These are phyloP conservation scores for Macrosoma leucophasiata DNA, from an alignment of 2,888 invertebrate genomes.

Conservation along the genomic window DNA sequence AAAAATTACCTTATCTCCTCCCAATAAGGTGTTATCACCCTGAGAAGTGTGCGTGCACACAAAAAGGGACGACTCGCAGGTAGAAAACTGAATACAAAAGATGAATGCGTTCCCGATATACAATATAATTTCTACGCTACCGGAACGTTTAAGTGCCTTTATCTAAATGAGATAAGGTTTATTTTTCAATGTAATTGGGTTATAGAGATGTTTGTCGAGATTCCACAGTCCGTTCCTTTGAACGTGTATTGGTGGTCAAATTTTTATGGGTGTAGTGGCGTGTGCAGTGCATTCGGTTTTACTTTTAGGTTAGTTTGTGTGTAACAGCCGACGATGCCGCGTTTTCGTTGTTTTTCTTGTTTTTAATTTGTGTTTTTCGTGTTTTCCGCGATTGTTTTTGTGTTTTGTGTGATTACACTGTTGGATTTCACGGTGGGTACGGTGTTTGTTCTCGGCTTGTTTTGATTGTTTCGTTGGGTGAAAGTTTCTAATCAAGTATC, in stretches of 20 bases:
- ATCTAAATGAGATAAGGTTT: slow-evolving; percentile 24
- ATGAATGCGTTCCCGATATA: slow-evolving; percentile 43
- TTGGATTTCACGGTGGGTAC: no score
- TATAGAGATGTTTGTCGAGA: slow-evolving; percentile 33
- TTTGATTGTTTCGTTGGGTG: no score
- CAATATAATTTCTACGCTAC: slow-evolving; percentile 14
- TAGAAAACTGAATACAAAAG: slow-evolving; percentile 65
- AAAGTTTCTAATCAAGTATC: no score
- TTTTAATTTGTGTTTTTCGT: slow-evolving; percentile 29
- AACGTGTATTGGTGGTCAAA: slow-evolving; percentile 62
- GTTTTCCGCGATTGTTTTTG: slow-evolving; percentile 31
- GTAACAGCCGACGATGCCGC: no score
- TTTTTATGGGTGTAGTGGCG: slow-evolving; percentile 54
- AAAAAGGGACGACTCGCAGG: slow-evolving; percentile 66
- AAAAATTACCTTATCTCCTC: slow-evolving; percentile 28
- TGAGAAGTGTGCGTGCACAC: slow-evolving; percentile 33
- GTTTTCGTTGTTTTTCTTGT: slow-evolving; percentile 42
- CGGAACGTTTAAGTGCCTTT: slow-evolving; percentile 18
- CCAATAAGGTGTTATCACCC: slow-evolving; percentile 24
- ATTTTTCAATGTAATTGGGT: slow-evolving; percentile 14
- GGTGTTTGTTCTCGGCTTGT: no score
- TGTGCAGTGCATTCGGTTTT: slow-evolving; percentile 38
- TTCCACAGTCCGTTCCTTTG: slow-evolving; percentile 52
- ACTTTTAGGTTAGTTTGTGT: slow-evolving; percentile 70
- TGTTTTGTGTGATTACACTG: no score